Percentiles rank a stretch among this genome's conserved stretches.
These are phyloP conservation scores for Crocallis elinguaria DNA, from an alignment of 2,888 invertebrate species.

Conservation along the genomic window DNA sequence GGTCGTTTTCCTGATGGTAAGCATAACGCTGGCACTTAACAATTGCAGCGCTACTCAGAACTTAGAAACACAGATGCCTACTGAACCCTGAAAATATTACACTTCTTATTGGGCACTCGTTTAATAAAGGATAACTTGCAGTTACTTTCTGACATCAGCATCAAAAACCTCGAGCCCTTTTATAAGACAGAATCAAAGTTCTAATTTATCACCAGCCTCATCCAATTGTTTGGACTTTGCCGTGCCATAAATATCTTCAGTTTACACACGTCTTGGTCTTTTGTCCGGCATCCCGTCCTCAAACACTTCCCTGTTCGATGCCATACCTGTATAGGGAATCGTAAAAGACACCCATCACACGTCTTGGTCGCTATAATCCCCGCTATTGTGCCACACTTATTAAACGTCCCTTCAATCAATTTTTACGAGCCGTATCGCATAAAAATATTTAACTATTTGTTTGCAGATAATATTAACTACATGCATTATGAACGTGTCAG, in stretches of 20 bases:
- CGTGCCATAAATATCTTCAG: slow-evolving; percentile 16
- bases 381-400: slow-evolving; percentile 57
- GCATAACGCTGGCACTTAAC: too few relatives aligned
- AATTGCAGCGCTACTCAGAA: too few relatives aligned
- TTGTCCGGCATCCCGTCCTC: slow-evolving; percentile 2
- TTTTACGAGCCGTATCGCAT: slow-evolving; percentile 79
- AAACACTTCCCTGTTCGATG: slow-evolving; percentile 3
- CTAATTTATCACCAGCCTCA: not conserved
- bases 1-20: too few relatives aligned
- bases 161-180: not conserved
- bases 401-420: slow-evolving; percentile 77
- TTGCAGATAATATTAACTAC: slow-evolving; percentile 80
- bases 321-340: slow-evolving; percentile 35
- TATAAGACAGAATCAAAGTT: not conserved
- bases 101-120: too few relatives aligned
- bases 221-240: not conserved
- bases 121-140: too few relatives aligned
- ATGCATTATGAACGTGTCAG: slow-evolving; percentile 36
- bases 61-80: too few relatives aligned
- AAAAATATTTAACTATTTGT: slow-evolving; percentile 84
- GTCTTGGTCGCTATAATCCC: slow-evolving; percentile 57
- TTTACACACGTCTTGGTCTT: slow-evolving; percentile 6
- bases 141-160: not conserved
- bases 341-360: slow-evolving; percentile 39
- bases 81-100: too few relatives aligned